Conservation (phyloP, 2,797 vertebrate species). For the Bucorvus abyssinicus region DNA sequence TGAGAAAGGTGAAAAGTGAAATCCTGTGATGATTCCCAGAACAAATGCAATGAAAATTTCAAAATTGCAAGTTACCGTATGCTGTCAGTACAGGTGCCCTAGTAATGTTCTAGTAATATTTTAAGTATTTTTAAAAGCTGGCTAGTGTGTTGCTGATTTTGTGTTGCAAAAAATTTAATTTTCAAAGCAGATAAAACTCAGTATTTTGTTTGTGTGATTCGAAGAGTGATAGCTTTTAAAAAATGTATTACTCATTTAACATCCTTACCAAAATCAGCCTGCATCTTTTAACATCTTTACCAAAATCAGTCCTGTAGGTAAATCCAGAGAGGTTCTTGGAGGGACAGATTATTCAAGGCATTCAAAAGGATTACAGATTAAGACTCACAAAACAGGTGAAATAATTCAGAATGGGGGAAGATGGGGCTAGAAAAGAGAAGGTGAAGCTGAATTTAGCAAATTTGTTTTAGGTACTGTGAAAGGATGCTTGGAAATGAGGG, state of each 20-base stretch:
- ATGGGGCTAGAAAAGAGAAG: background rate
- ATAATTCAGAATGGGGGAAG: background rate
- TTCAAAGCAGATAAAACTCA: background rate
- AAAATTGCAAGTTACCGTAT: background rate
- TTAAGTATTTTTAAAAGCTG: background rate
- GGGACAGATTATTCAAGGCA: background rate
- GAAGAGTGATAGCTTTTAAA: background rate
- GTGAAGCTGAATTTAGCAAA: background rate
- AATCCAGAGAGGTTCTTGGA: background rate
- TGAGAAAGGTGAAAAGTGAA: background rate
- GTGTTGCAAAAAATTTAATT: background rate
- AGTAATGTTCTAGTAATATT: background rate
- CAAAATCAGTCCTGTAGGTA: too few species aligned
- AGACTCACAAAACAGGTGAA: background rate
- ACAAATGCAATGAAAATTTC: background rate
- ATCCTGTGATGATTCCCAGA: background rate
- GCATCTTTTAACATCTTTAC: too few species aligned
- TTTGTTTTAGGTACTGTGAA: background rate
- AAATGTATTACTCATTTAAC: background rate
- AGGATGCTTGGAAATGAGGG: background rate
- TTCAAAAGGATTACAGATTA: background rate
- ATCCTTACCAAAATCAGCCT: background rate
- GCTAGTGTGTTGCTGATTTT: background rate
- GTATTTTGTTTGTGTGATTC: background rate
- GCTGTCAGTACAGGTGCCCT: background rate